A percentile compares a stretch with the other conserved stretches of the same genome.
These are phyloP conservation scores for Neogobius melanostomus DNA, from an alignment of 2,113 vertebrate species.

Conservation along the genomic window DNA sequence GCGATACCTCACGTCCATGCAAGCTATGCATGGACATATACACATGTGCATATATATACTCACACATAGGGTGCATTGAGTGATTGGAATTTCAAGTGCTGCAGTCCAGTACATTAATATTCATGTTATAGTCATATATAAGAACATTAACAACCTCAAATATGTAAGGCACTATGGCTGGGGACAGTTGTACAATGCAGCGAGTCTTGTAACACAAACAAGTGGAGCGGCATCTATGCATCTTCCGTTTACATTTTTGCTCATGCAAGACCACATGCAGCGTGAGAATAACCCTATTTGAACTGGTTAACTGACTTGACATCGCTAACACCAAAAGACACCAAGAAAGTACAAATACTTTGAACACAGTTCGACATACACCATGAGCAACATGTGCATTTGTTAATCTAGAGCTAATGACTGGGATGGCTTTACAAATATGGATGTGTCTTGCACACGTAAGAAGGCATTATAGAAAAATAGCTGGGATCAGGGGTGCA, in stretches of 20 bases:
- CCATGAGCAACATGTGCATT: constrained; percentile 89
- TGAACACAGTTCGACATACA: constrained; percentile 84
- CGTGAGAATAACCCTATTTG: constrained; percentile 88
- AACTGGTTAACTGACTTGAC: constrained; percentile 89
- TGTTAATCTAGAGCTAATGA: constrained; percentile 90
- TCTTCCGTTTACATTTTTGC: constrained; percentile 82
- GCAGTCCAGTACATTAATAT: constrained; percentile 94
- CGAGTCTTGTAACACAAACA: constrained; percentile 92
- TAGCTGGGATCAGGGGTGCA: constrained; percentile 85
- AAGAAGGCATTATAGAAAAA: constrained; percentile 99
- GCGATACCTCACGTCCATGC: constrained; percentile 76
- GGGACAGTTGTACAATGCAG: constrained; percentile 97
- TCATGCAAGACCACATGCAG: constrained; percentile 99
- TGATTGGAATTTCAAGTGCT: constrained; percentile 98
- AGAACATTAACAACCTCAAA: constrained; percentile 99
- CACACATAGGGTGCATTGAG: constrained; percentile 82
- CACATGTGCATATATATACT: constrained; percentile 69
- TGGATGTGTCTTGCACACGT: constrained; percentile 96
- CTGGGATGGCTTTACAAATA: constrained; percentile 98
- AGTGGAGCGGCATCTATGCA: constrained; percentile 94
- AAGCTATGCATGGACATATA: constrained; percentile 75
- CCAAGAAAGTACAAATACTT: constrained; percentile 87
- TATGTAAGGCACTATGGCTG: constrained; percentile 99
- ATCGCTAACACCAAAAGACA: constrained; percentile 86
- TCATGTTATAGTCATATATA: constrained; percentile 85